A percentile compares a stretch with the other conserved stretches of the same genome.
These are phyloP conservation scores for Abscondita cerata DNA, from an alignment of 2,888 invertebrate genomes.

Conservation along the genomic window DNA sequence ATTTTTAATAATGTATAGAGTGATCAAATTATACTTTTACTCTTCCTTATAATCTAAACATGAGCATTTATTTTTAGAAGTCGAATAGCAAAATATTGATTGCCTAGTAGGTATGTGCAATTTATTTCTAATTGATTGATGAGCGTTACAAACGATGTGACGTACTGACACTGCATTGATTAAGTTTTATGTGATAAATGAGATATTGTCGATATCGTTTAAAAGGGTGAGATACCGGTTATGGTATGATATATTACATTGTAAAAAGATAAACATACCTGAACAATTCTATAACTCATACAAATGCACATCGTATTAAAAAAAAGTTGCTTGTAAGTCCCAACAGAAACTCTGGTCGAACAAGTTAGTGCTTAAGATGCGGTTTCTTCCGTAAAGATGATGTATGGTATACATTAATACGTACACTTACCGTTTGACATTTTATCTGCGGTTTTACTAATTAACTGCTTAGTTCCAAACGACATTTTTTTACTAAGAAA, in stretches of 20 bases:
- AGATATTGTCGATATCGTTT: constrained; percentile 32
- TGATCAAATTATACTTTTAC: constrained; percentile 16
- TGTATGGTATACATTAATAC: neutral
- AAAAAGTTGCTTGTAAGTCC: constrained; percentile 3
- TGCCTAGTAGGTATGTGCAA: constrained; percentile 10
- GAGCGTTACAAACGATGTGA: constrained; percentile 23
- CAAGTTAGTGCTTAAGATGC: neutral
- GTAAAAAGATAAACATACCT: constrained; percentile 16
- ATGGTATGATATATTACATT: constrained; percentile 27
- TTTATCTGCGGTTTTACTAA: neutral
- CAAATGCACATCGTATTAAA: constrained; percentile 1
- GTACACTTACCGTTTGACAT: constrained; percentile 5
- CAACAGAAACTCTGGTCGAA: neutral
- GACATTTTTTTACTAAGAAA: no score
- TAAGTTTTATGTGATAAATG: constrained; percentile 32
- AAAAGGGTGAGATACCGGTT: constrained; percentile 29
- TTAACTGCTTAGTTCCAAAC: neutral
- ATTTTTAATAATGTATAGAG: constrained; percentile 16
- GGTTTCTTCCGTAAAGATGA: constrained; percentile 5
- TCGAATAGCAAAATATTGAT: constrained; percentile 5
- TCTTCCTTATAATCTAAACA: no score
- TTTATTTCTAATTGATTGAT: constrained; percentile 29
- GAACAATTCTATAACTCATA: constrained; percentile 16
- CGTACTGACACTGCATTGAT: constrained; percentile 28
- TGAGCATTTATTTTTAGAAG: neutral